A percentile compares a stretch with the other conserved stretches of the same genome.
These are phyloP conservation scores for Semnopithecus entellus DNA, from an alignment of 2,113 vertebrate genomes.

Conservation along the genomic window DNA sequence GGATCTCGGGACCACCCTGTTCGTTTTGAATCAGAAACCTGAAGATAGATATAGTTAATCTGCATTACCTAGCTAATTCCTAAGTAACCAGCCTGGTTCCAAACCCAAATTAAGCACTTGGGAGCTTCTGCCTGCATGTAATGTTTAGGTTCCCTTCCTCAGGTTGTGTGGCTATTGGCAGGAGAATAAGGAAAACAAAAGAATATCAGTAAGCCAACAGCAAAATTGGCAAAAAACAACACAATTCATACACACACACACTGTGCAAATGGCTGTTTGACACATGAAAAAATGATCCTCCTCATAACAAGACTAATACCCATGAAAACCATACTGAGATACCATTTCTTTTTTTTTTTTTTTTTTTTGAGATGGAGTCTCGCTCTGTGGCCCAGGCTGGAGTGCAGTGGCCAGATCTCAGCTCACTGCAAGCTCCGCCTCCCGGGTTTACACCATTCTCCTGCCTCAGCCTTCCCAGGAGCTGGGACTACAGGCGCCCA, in stretches of 20 bases:
- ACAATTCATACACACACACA: neutral
- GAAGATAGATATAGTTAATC: neutral
- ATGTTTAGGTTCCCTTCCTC: neutral
- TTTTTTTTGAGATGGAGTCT: too few relatives aligned
- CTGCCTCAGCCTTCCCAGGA: too few relatives aligned
- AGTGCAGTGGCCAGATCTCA: too few relatives aligned
- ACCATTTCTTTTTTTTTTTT: neutral
- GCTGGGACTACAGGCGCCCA: too few relatives aligned
- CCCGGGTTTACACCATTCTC: too few relatives aligned
- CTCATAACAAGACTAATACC: neutral
- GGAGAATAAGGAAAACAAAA: neutral
- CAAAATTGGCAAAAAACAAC: conserved; percentile 16
- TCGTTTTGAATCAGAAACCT: neutral
- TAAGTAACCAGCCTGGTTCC: neutral
- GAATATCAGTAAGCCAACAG: neutral
- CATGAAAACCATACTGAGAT: neutral
- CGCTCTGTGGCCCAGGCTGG: too few relatives aligned
- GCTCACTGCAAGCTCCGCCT: too few relatives aligned
- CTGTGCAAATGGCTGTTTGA: neutral
- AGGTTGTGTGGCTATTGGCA: neutral
- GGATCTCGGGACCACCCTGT: neutral
- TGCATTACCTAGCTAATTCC: neutral
- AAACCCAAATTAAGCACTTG: neutral
- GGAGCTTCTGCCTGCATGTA: neutral
- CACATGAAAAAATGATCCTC: neutral